Conservation (phyloP, 2,888 invertebrate genomes). For the Mesochorus sp. region DNA sequence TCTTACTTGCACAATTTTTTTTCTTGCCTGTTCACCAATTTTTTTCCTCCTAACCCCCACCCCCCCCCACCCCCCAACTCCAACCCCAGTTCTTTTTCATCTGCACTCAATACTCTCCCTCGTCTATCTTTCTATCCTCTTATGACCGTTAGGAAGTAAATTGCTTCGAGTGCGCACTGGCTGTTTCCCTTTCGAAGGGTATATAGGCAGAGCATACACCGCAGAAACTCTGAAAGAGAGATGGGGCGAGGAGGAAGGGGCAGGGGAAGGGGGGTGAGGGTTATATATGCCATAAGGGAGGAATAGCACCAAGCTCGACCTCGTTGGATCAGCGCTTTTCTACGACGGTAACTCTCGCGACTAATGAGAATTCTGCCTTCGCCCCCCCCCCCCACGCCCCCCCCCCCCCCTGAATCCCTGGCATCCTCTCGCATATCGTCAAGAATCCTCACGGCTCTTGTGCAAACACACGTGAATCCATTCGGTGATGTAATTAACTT, state of each 20-base stretch:
- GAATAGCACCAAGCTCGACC: conserved; percentile 51
- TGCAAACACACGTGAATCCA: conserved; percentile 36
- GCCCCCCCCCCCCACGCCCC: conserved; percentile 36
- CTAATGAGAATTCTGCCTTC: conserved; percentile 66
- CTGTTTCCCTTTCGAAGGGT: conserved; percentile 53
- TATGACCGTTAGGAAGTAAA: conserved; percentile 61
- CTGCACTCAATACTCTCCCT: not conserved
- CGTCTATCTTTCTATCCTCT: conserved; percentile 36
- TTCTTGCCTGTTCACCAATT: not conserved
- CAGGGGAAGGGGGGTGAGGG: conserved; percentile 7
- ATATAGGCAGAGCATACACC: conserved; percentile 6
- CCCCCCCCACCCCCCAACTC: no score
- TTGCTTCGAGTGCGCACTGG: conserved; percentile 60
- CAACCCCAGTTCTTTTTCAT: conserved; percentile 16
- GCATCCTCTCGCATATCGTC: conserved; percentile 30
- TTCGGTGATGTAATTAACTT: not conserved
- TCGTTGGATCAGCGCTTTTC: conserved; percentile 66
- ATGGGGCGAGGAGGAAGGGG: conserved; percentile 2
- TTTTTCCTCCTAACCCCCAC: not conserved
- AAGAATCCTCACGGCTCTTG: conserved; percentile 17
- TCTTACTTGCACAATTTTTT: not conserved
- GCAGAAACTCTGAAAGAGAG: conserved; percentile 7
- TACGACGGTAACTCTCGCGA: conserved; percentile 63
- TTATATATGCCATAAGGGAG: conserved; percentile 20
- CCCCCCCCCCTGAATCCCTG: conserved; percentile 39